Evolutionary conservation across 2,888 invertebrate genomes (phyloP), one percentile per base, ranked within the genome.

Genomic region (Drosophila paranaensis): DNA sequence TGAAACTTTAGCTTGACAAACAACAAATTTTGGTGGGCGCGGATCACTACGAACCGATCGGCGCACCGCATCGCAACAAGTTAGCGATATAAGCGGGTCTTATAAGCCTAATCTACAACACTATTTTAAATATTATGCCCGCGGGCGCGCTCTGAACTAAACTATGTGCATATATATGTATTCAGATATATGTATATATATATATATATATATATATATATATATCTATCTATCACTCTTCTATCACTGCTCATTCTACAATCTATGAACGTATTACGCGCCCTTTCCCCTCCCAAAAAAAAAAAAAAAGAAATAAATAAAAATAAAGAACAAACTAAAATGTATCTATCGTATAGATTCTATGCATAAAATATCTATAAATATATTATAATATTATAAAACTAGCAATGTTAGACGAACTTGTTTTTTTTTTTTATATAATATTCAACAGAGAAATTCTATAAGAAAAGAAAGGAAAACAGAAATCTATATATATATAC

Each of bases 61-160:
- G 42, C 57, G 86, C 61, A 74, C 72, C 73, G 70, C 64, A 72
- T 72, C 71, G 76, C 74, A 84, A 69, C 81, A 88, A 89, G 80
- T 88, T 89, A 90, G 90, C 91, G 88, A 87, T 89, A 91, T 92
- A 92, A 92, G 92, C 92, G 90, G 92, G 92, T 91, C 92, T 92
- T 92, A 92, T 92, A 91, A 87, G 89, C 85, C 86, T 90, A 84
- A 81, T 71, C 77, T 78, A 78, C 37, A 66, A 51, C 48, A 55
- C 58, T 71, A 70, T 55, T 57, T 69, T 65, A 40, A 51, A 69
- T 68, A 43, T 39, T 55, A 65, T 65, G 60, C 68, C 80, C 74
- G 72, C 68, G 71, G 74, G 72, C 79, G 74, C 61, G 71, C 46
- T 46, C 57, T 48, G 30, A 61, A 56, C 30, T 54, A 50, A 53